Evolutionary conservation across 1,140 invertebrate genomes (phyloP).

Genomic region (Drosophila nasuta): DNA sequence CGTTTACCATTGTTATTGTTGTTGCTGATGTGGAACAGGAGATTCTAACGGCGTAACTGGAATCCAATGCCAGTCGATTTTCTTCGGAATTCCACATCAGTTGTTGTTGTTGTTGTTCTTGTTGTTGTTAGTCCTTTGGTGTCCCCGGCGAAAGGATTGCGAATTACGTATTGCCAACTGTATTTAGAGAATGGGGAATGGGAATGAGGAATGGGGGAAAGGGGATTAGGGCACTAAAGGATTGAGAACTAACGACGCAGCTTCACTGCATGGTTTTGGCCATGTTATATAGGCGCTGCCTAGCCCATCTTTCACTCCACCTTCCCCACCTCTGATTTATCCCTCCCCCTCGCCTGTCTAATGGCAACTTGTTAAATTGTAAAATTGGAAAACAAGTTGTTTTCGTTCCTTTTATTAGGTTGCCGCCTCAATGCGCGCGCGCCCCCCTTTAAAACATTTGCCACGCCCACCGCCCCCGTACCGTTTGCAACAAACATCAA

Average conservation of each 20-base stretch:
- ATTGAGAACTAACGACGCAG: conserved; percentile 62
- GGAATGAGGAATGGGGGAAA: not conserved
- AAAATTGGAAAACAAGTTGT: conserved; percentile 84
- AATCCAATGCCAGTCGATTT: conserved; percentile 82
- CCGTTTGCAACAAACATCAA: conserved; percentile 38
- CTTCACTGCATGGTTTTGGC: conserved; percentile 15
- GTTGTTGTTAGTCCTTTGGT: conserved; percentile 35
- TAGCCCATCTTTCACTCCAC: conserved; percentile 13
- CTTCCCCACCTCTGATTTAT: not conserved
- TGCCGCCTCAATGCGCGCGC: conserved; percentile 75
- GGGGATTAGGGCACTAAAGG: conserved; percentile 8
- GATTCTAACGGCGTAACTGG: conserved; percentile 44
- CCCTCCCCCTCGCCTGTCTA: conserved; percentile 45
- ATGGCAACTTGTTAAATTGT: conserved; percentile 84
- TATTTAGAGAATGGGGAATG: conserved; percentile 5
- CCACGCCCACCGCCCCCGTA: conserved; percentile 17
- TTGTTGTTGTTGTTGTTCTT: conserved; percentile 38
- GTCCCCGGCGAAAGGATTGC: conserved; percentile 68
- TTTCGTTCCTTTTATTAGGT: conserved; percentile 84
- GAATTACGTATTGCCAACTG: conserved; percentile 32
- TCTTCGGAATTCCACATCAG: conserved; percentile 71
- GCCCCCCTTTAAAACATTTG: conserved; percentile 10
- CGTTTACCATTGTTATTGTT: conserved; percentile 41
- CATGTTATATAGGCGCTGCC: conserved; percentile 27
- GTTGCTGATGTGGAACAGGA: conserved; percentile 49